phyloP scores from a whole-genome alignment of 2,113 vertebrate genomes.

The Suricata suricatta region DNA sequence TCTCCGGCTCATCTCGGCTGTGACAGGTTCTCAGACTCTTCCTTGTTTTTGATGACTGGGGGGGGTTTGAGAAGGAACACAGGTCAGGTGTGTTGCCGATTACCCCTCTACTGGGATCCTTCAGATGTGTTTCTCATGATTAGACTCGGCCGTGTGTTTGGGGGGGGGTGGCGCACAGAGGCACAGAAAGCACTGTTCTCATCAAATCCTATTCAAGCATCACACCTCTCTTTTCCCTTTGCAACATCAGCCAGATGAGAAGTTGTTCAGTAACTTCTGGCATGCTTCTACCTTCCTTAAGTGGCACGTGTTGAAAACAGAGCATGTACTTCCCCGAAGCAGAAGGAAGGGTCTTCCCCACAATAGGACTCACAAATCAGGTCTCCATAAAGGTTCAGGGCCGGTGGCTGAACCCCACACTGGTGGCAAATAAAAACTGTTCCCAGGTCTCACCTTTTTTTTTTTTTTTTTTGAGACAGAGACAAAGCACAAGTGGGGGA shows the following conservation, averaged over 20 bases:
- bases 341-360: background rate
- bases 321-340: background rate
- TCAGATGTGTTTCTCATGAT: background rate
- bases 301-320: background rate
- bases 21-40: background rate
- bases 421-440: background rate
- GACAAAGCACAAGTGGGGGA: no score
- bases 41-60: background rate
- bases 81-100: rapidly evolving
- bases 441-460: background rate
- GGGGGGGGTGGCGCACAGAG: background rate
- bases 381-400: background rate
- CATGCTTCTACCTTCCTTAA: background rate
- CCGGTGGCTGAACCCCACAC: background rate
- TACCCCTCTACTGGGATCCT: background rate
- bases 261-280: background rate
- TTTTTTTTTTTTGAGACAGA: no score
- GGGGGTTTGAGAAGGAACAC: background rate
- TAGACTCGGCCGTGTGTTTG: background rate
- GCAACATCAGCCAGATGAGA: background rate
- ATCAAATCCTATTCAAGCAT: rapidly evolving
- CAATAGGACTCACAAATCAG: background rate
- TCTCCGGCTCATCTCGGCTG: background rate
- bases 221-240: background rate
- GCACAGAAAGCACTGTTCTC: background rate